phyloP scores from a whole-genome alignment of 2,797 vertebrate species.

The Molothrus ater region DNA sequence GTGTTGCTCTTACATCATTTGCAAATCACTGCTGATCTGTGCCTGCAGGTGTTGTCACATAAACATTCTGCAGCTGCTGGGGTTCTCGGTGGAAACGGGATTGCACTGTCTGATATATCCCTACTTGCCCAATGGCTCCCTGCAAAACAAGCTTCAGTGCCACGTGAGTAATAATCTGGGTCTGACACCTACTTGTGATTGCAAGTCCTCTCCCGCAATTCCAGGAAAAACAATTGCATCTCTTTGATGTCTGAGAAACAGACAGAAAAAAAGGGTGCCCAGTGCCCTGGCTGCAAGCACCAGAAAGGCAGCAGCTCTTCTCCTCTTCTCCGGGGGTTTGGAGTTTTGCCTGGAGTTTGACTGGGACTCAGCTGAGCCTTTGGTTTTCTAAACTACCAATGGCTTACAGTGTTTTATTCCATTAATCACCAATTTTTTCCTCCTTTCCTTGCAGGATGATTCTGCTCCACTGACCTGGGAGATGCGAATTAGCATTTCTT shows the following conservation, averaged over 20 bases:
- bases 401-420: not conserved
- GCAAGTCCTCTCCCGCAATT: not conserved
- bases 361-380: not conserved
- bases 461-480: conserved; percentile 70
- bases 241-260: not conserved
- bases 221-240: not conserved
- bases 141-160: conserved; percentile 72
- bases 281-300: not conserved
- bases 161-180: conserved; percentile 54
- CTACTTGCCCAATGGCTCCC: conserved; percentile 75
- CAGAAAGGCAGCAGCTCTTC: not conserved
- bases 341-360: not conserved
- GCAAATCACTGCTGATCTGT: not conserved
- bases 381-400: not conserved
- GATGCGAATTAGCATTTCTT: conserved; percentile 66
- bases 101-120: conserved; percentile 75
- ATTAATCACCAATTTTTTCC: not conserved
- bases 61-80: conserved; percentile 76
- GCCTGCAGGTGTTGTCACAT: conserved; percentile 75
- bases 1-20: not conserved
- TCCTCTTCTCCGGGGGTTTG: not conserved
- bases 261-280: not conserved
- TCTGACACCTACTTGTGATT: not conserved
- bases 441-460: conserved; percentile 53
- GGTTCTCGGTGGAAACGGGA: conserved; percentile 70